Conservation (phyloP, 2,797 vertebrate genomes). For the Enteromius afrohamiltoni region DNA sequence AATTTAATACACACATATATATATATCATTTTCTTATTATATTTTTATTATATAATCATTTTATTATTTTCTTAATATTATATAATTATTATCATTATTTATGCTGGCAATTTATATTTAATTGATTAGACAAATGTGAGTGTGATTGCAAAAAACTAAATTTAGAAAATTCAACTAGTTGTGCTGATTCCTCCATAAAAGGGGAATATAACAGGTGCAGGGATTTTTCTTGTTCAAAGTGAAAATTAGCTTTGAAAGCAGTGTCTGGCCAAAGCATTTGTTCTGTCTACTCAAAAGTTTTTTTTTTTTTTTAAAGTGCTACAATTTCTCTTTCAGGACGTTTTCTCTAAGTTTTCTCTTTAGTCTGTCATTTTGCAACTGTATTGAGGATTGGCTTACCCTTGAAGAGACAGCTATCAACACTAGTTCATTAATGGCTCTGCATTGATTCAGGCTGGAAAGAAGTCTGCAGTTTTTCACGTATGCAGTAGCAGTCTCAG, state of each 20-base stretch:
- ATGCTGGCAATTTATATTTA: background rate
- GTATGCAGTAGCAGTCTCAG: background rate
- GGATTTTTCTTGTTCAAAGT: background rate
- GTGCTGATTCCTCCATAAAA: background rate
- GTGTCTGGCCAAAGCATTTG: background rate
- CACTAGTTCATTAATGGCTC: constrained; percentile 16
- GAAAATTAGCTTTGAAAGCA: background rate
- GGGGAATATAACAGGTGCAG: background rate
- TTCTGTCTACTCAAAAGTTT: background rate
- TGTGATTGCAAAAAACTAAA: background rate
- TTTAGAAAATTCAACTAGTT: background rate
- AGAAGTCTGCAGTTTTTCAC: background rate
- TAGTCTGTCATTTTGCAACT: background rate
- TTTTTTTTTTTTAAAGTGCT: background rate
- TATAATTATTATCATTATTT: background rate
- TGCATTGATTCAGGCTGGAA: background rate
- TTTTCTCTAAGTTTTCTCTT: constrained; percentile 12
- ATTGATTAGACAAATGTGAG: background rate
- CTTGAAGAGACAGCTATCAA: constrained; percentile 10
- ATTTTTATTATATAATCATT: too few species aligned
- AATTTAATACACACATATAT: too few species aligned
- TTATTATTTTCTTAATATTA: background rate
- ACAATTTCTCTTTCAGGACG: background rate
- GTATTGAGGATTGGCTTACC: background rate
- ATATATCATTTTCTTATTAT: too few species aligned